phyloP scores from a whole-genome alignment of 1,140 invertebrate genomes.

The Panulirus ornatus region DNA sequence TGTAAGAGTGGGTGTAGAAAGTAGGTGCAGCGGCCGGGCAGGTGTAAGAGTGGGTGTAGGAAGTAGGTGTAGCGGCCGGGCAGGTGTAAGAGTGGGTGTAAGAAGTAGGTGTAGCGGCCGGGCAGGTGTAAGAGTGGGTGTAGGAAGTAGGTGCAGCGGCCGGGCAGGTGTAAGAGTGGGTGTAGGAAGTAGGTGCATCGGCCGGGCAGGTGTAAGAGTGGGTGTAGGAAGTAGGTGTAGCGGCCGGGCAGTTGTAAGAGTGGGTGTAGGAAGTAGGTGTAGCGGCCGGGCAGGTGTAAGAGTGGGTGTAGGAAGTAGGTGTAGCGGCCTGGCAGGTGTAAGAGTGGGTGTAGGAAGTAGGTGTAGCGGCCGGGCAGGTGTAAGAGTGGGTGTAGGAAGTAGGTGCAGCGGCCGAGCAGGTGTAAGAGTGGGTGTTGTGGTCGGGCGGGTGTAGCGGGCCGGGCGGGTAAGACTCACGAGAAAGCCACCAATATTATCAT shows the following conservation, averaged over 20 bases:
- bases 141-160: no score
- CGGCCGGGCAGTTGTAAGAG: neutral
- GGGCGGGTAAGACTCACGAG: neutral
- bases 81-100: neutral
- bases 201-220: neutral
- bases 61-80: neutral
- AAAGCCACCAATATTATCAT: slow-evolving; percentile 39
- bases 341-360: slow-evolving; percentile 23
- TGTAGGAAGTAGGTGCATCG: no score
- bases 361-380: neutral
- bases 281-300: no score
- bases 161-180: no score
- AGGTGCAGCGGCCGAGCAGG: no score
- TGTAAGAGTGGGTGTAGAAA: neutral
- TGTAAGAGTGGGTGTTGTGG: neutral
- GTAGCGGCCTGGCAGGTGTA: no score
- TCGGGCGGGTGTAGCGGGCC: neutral
- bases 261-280: no score
- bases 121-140: neutral
- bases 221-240: neutral
- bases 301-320: neutral
- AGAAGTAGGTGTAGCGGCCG: neutral
- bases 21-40: neutral
- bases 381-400: neutral
- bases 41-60: neutral